These are phyloP conservation scores for Acridotheres tristis DNA, from an alignment of 2,797 vertebrate species.

Conservation along the genomic window DNA sequence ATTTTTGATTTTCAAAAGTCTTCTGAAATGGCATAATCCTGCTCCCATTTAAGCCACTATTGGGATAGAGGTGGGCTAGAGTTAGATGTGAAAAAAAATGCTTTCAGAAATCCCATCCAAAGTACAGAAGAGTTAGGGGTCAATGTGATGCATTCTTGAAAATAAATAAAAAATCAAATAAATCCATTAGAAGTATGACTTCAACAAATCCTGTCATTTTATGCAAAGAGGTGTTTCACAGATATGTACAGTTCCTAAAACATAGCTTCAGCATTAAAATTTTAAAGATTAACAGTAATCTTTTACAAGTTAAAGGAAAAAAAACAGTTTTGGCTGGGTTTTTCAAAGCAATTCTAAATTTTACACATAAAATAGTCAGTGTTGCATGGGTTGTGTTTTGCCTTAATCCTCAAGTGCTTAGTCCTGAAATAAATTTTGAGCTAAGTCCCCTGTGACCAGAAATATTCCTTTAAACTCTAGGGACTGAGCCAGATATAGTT, in stretches of 20 bases:
- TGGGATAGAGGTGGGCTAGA: background rate
- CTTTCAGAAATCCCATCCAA: background rate
- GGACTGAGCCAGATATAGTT: conserved; percentile 18
- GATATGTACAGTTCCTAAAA: background rate
- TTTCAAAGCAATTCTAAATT: conserved; percentile 25
- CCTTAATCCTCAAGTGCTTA: conserved; percentile 31
- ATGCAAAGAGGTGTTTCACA: background rate
- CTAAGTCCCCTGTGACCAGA: conserved; percentile 33
- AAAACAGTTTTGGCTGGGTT: background rate
- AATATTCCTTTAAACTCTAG: conserved; percentile 58
- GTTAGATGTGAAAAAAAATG: background rate
- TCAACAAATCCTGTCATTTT: background rate
- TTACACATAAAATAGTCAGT: conserved; percentile 22
- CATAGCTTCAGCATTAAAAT: background rate
- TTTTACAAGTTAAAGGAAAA: conserved; percentile 4
- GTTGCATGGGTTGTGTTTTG: conserved; percentile 32
- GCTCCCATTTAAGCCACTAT: background rate
- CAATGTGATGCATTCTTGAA: background rate
- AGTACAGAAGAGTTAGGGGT: background rate
- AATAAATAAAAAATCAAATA: background rate
- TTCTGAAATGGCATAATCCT: background rate
- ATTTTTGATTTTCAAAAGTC: background rate
- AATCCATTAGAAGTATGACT: background rate
- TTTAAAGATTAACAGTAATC: background rate
- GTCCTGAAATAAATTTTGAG: conserved; percentile 48